Evolutionary conservation across 2,888 invertebrate genomes (phyloP), one percentile per base, ranked within the genome.

Genomic region (Venustoraphidia nigricollis): DNA sequence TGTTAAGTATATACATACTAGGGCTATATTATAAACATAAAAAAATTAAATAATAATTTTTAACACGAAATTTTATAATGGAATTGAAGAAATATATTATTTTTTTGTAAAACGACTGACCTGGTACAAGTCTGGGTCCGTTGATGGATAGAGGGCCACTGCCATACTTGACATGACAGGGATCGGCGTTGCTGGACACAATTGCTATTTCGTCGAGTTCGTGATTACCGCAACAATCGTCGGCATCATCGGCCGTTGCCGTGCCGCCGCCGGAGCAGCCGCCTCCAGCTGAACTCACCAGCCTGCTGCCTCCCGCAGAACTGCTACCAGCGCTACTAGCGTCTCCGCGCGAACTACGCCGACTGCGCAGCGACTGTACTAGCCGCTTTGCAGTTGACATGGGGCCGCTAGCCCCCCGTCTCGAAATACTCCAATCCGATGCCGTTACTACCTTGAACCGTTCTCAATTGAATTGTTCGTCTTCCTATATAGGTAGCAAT

Each of bases 121-220:
- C 77, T 57, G 77, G 76, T 37, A 76, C 71, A 54, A 74, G 69
- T 53, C 76, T 66, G 10, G 78, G 78, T 53, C 78, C 78, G 63
- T 79, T 79, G 56, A 66, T 60, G 49, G 73, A 70, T 27, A 66
- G 62, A 53, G 67, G 62, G 51, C 75, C 77, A 56, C 75, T 74
- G 55, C 77, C 78, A 62, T 73, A 74, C 58, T 71, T 73, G 55
- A 71, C 71, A 58, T 68, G 71, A 46, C 67, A 68, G 44, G 70
- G 73, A 53, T 70, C 71, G 41, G 72, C 72, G 58, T 71, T 72
- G 53, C 67, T 66, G 44, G 76, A 76, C 54, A 81, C 78, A 56
- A 81, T 74, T 51, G 81, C 77, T 59, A 81, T 80, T 66, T 80
- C 79, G 58, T 79, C 78, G 54, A 79, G 67, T 60, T 79, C 79